phyloP scores from a whole-genome alignment of 1,140 invertebrate species.

The Orchestia grillus region DNA sequence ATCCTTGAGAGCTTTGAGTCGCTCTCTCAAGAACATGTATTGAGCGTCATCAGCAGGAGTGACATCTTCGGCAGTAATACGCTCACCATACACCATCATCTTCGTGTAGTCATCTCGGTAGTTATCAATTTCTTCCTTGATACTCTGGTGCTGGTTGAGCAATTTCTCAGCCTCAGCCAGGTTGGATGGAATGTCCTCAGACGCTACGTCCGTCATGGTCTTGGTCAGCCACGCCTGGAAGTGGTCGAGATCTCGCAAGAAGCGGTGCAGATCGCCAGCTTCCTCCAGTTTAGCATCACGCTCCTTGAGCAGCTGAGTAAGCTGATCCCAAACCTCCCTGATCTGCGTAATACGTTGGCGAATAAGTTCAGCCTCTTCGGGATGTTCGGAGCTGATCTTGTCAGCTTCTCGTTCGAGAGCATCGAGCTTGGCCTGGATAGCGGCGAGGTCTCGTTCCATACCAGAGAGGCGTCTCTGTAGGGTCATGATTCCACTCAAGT shows the following conservation, averaged over 20 bases:
- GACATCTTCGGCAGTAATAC: conserved; percentile 76
- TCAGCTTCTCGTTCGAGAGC: conserved; percentile 93
- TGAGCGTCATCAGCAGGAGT: conserved; percentile 94
- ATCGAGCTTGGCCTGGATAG: conserved; percentile 97
- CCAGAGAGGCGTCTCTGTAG: conserved; percentile 78
- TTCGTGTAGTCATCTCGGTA: conserved; percentile 98
- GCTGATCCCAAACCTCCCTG: conserved; percentile 92
- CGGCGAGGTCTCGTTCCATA: conserved; percentile 98
- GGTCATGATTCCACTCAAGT: conserved; percentile 84
- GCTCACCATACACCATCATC: conserved; percentile 99
- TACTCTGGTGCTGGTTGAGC: conserved; percentile 95
- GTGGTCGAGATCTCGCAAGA: conserved; percentile 98
- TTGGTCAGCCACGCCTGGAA: conserved; percentile 99
- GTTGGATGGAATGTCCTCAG: conserved; percentile 96
- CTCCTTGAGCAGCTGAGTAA: conserved; percentile 97
- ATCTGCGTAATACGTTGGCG: conserved; percentile 92
- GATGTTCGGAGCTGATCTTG: conserved; percentile 91
- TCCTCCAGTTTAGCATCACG: conserved; percentile 98
- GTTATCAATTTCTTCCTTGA: conserved; percentile 98
- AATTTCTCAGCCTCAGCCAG: conserved; percentile 97
- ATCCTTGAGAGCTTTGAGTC: conserved; percentile 96
- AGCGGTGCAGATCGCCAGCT: conserved; percentile 97
- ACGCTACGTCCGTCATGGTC: conserved; percentile 97
- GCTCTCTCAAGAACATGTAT: conserved; percentile 98
- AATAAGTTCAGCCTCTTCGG: conserved; percentile 94